Percentiles rank a stretch among this genome's conserved stretches.
Evolutionary conservation across 2,888 invertebrate species (phyloP).

Genomic region (Tupiocoris notatus): DNA sequence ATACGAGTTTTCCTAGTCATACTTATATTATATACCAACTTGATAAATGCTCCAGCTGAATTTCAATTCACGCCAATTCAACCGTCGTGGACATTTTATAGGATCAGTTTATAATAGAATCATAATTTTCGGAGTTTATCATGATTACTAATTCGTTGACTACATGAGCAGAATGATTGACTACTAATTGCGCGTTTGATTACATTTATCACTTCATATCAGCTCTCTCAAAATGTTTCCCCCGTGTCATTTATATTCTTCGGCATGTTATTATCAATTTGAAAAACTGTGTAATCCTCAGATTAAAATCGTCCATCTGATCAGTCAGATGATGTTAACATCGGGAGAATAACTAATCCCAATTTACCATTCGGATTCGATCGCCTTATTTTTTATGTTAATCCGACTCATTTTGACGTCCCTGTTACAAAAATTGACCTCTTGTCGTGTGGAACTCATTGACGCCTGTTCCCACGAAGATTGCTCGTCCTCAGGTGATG

Average conservation of each 20-base stretch:
- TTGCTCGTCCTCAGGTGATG: conserved; percentile 18
- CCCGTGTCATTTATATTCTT: no score
- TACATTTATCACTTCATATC: neutral
- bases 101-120: no score
- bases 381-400: neutral
- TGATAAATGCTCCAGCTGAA: no score
- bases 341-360: neutral
- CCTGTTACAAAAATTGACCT: conserved; percentile 2
- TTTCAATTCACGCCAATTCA: no score
- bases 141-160: no score
- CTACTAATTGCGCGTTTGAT: neutral
- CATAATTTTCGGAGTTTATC: no score
- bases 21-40: no score
- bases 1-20: no score
- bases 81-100: no score
- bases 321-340: neutral
- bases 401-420: neutral
- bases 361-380: neutral
- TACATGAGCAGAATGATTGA: no score
- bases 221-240: neutral
- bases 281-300: neutral
- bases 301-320: neutral
- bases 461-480: conserved; percentile 31
- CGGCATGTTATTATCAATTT: neutral
- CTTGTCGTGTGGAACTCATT: conserved; percentile 10